Base-by-base conservation (phyloP, 2,797 vertebrate genomes). In the Lepus oiostolus region DNA sequence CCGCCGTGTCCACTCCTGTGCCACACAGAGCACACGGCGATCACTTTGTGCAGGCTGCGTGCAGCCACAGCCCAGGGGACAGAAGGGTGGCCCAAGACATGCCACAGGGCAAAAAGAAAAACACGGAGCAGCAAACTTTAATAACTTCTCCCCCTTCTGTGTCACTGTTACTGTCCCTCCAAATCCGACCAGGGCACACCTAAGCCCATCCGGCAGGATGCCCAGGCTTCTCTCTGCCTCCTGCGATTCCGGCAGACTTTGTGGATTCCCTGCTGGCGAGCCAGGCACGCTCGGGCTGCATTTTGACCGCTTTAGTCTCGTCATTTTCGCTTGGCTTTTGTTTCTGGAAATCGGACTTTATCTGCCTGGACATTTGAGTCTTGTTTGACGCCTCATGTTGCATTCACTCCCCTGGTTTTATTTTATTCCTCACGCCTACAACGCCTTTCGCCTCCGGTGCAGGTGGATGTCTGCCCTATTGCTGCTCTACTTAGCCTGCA, bases 111-210 rank as follows among this genome's bases (percentile, higher is more conserved):
- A 91, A 72, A 19, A 0, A 70, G 68, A 21, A 38, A n/a, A 63
- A 28, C 4, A 0, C 5, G 0, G 13, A n/a, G 52, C 30, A 26
- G 6, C 32, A 5, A 3, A 16, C 8, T 24, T 30, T 19, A 13
- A 28, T 1, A 9, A 60, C 10, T 2, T 32, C 30, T 26, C 28
- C 28, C 19, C 52, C 11, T 14, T 58, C n/a, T 7, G 30, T 8
- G 32, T 22, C 22, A 1, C 32, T 12, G 35, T 54, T 35, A 35
- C 35, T 35, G 35, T 35, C 30, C 32, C 67, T 21, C 38, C 77
- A 24, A 0, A 60, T 2, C 11, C 30, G 26, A 9, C 54, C 14
- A 54, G 24, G 7, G 19, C 17, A 28, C 19, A 26, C 7, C 68
- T 26, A 67, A 50, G 4, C 32, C 65, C 10, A 4, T 67, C 19